Evolutionary conservation across 2,888 invertebrate genomes (phyloP).

Genomic region (Drosophila meridiana): DNA sequence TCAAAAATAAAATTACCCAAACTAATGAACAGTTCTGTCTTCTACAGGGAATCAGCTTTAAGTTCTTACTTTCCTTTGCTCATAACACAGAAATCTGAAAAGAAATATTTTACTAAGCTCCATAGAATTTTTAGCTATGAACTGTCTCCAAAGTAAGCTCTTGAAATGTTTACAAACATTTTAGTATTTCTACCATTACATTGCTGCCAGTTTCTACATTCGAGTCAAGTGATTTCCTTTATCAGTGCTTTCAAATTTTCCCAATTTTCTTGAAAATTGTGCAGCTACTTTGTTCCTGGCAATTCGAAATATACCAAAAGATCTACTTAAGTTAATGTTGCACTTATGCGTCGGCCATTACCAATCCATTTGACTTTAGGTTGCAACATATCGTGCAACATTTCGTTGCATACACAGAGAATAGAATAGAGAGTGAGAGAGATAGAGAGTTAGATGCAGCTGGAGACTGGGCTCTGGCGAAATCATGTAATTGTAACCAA

Average conservation of each 20-base stretch:
- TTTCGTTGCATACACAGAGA: conserved; percentile 3
- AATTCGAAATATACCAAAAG: not conserved
- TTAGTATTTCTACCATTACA: not conserved
- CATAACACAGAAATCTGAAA: too few species aligned
- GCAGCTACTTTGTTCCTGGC: not conserved
- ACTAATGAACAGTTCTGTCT: too few species aligned
- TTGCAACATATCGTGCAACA: conserved; percentile 21
- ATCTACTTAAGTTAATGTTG: conserved; percentile 9
- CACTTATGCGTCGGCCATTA: conserved; percentile 12
- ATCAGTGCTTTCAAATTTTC: not conserved
- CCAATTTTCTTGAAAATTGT: not conserved
- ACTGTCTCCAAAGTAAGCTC: too few species aligned
- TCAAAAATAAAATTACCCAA: too few species aligned
- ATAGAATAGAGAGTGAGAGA: not conserved
- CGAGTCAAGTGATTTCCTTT: not conserved
- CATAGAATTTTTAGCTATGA: too few species aligned
- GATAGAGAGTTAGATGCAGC: not conserved
- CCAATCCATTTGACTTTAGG: conserved; percentile 30
- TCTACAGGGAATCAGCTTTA: too few species aligned
- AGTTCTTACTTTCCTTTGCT: too few species aligned
- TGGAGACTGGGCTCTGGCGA: not conserved
- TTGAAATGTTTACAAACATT: not conserved
- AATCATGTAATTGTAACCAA: conserved; percentile 37
- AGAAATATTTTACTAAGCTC: too few species aligned
- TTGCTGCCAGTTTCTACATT: not conserved